Conservation (phyloP, 2,888 invertebrate species). For the Eupithecia subfuscata region DNA sequence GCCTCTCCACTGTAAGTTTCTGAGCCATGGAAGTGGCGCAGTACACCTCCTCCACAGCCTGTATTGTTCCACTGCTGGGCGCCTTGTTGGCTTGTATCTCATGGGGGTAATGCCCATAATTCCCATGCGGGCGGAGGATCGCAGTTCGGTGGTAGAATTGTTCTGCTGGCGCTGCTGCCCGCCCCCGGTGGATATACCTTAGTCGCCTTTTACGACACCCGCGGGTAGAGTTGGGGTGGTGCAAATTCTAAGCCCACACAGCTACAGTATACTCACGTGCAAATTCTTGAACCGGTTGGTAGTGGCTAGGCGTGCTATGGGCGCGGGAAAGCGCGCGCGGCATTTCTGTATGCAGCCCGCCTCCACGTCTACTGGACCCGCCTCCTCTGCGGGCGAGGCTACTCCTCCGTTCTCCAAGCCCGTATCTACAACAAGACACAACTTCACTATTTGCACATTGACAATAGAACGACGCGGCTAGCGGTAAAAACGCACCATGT, state of each 20-base stretch:
- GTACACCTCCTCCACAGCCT: no score
- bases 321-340: slow-evolving; percentile 71
- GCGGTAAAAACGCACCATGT: neutral
- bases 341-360: slow-evolving; percentile 57
- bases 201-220: no score
- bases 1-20: neutral
- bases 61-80: no score
- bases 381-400: slow-evolving; percentile 47
- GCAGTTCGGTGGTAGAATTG: no score
- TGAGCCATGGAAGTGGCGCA: neutral
- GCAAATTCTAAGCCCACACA: no score
- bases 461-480: neutral
- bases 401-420: slow-evolving; percentile 48
- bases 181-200: no score
- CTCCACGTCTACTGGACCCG: slow-evolving; percentile 55
- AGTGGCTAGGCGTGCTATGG: slow-evolving; percentile 85
- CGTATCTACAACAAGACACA: slow-evolving; percentile 22
- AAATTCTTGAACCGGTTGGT: slow-evolving; percentile 92
- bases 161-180: no score
- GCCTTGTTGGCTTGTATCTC: no score
- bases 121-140: no score
- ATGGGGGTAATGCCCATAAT: no score
- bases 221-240: no score
- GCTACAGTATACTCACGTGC: slow-evolving; percentile 87
- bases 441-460: neutral